A percentile compares a stretch with the other conserved stretches of the same genome.
phyloP scores from a whole-genome alignment of 2,797 vertebrate species.

The Cygnus olor region DNA sequence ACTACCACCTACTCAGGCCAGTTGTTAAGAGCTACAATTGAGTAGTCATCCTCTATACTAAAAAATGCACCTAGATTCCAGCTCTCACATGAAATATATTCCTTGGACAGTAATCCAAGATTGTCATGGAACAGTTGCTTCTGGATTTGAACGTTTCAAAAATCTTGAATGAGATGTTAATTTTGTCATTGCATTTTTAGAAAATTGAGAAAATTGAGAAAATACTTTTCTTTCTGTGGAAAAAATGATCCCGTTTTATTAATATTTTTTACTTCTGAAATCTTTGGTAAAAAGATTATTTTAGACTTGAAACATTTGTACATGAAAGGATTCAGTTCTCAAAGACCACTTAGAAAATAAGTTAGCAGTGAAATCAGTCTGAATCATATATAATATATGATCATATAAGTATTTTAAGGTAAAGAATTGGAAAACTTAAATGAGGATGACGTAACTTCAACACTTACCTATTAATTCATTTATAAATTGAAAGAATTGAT shows the following conservation, averaged over 20 bases:
- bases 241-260: neutral
- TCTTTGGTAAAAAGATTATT: neutral
- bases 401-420: neutral
- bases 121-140: neutral
- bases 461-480: neutral
- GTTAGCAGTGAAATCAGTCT: neutral
- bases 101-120: neutral
- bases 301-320: neutral
- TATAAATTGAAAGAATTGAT: neutral
- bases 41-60: neutral
- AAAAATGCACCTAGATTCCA: neutral
- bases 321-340: neutral
- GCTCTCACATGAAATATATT: neutral
- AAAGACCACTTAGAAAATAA: neutral
- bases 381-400: neutral
- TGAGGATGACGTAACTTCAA: neutral
- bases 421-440: neutral
- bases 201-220: neutral
- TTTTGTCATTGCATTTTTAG: neutral
- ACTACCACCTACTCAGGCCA: neutral
- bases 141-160: neutral
- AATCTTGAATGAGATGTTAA: neutral
- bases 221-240: neutral
- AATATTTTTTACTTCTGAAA: neutral
- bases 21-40: neutral